phyloP scores from a whole-genome alignment of 1,140 invertebrate genomes.

The Aphaenogaster ashmeadi region DNA sequence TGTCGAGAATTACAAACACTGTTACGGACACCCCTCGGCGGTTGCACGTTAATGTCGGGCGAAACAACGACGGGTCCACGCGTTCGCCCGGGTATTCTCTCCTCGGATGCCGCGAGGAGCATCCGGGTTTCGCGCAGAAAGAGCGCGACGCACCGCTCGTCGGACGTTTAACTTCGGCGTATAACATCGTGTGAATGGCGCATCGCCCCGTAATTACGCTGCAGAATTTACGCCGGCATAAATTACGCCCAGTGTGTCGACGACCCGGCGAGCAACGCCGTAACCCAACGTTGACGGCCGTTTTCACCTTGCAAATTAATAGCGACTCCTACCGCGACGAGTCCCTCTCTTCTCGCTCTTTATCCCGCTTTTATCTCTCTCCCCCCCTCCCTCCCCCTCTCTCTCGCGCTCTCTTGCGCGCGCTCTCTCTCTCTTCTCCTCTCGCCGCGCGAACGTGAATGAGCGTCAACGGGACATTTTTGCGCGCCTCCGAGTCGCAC shows the following conservation, averaged over 20 bases:
- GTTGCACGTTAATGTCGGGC: not conserved
- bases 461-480: slow-evolving; percentile 56
- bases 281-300: slow-evolving; percentile 29
- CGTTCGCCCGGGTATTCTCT: not conserved
- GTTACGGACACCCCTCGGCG: not conserved
- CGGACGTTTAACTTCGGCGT: slow-evolving; percentile 56
- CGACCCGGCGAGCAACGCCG: slow-evolving; percentile 64
- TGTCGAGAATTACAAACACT: slow-evolving; percentile 7
- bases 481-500: slow-evolving; percentile 8
- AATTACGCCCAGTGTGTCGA: slow-evolving; percentile 68
- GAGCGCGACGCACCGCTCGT: slow-evolving; percentile 21
- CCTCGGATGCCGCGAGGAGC: not conserved
- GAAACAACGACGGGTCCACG: not conserved
- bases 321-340: slow-evolving; percentile 40
- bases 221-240: slow-evolving; percentile 75
- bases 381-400: not conserved
- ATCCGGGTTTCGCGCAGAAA: slow-evolving; percentile 53
- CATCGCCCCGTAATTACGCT: slow-evolving; percentile 69
- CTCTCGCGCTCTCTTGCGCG: no score
- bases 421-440: not conserved
- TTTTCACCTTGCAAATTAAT: slow-evolving; percentile 75
- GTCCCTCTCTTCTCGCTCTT: not conserved
- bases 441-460: slow-evolving; percentile 35
- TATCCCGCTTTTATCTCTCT: not conserved
- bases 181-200: slow-evolving; percentile 69